Evolutionary conservation across 2,888 invertebrate genomes (phyloP), one percentile per base, ranked within the genome.

Genomic region (Brenthis daphne): DNA sequence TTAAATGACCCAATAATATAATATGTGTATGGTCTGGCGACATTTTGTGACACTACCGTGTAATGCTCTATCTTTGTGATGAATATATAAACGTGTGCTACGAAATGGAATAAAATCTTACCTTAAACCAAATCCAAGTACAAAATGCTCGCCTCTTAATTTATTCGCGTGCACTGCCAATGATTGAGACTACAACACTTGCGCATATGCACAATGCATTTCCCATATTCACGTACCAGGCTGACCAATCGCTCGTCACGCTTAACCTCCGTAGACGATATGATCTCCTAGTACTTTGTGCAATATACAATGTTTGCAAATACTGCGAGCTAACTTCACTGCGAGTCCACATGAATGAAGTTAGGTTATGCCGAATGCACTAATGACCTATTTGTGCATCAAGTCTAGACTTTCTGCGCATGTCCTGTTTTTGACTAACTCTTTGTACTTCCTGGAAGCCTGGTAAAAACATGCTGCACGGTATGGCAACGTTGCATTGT

Each of bases 181-280:
- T 57, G 68, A 66, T 69, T 64, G 68, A 58, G 64, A 65, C 61
- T 58, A 66, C 56, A 56, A 66, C 56, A 70, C 64, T 73, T 75
- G 78, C 79, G 77, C 78, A 76, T 74, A 74, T 77, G 76, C 75
- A 77, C 68, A 70, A 68, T 78, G 79, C 78, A 77, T 70, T 75
- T 76, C 76, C 73, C 69, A 74, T 67, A 65, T 74, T 70, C 73
- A 67, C 64, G 57, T 72, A 51, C 20, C 57, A 67, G 68, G 73
- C 67, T 73, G 71, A 73, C 77, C 75, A 67, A 70, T 58, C 61
- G 65, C 50, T 67, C 33, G 16, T 48, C 60, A 67, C 55, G 60
- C 68, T 74, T 58, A 65, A 75, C 58, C 73, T 76, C 73, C 73
- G 68, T 63, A 37, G 48, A n/a, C 54, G 20, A 67, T 73, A 75